These are phyloP conservation scores for Hycleus cichorii DNA, from an alignment of 1,140 invertebrate species.

Conservation along the genomic window DNA sequence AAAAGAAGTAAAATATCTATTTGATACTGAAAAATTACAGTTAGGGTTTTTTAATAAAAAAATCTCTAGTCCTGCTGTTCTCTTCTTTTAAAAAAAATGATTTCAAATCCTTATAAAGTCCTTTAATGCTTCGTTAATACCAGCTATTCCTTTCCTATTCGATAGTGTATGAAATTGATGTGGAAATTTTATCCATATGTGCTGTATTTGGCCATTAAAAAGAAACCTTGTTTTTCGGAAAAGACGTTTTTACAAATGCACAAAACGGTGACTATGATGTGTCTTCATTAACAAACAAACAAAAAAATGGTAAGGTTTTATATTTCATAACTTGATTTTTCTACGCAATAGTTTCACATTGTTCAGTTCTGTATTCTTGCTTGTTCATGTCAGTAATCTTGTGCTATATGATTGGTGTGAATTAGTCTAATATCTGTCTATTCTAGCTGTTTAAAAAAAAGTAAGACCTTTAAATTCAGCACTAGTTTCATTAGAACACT, in stretches of 20 bases:
- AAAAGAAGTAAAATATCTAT: constrained; percentile 12
- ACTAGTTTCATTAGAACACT: constrained; percentile 22
- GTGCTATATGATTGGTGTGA: constrained; percentile 25
- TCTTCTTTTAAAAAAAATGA: constrained; percentile 28
- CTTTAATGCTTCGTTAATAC: constrained; percentile 12
- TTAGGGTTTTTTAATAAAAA: constrained; percentile 39
- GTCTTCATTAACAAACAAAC: constrained; percentile 2
- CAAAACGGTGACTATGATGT: constrained; percentile 14
- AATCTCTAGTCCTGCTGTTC: constrained; percentile 40
- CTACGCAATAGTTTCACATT: constrained; percentile 2
- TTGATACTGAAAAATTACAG: constrained; percentile 36
- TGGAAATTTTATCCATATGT: constrained; percentile 22
- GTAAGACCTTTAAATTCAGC: neutral
- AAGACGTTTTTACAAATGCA: constrained; percentile 7
- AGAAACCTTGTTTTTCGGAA: neutral
- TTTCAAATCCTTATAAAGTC: constrained; percentile 15
- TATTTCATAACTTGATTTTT: constrained; percentile 8
- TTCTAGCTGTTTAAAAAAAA: neutral
- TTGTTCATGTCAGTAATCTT: constrained; percentile 17
- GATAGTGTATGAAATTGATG: constrained; percentile 22
- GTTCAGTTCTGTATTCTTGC: neutral
- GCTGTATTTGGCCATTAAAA: constrained; percentile 9
- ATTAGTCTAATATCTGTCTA: constrained; percentile 12
- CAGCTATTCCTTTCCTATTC: neutral
- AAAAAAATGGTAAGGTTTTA: constrained; percentile 11